Evolutionary conservation across 2,113 vertebrate species (phyloP), one percentile per base, ranked within the genome.

Genomic region (Crypturellus undulatus): DNA sequence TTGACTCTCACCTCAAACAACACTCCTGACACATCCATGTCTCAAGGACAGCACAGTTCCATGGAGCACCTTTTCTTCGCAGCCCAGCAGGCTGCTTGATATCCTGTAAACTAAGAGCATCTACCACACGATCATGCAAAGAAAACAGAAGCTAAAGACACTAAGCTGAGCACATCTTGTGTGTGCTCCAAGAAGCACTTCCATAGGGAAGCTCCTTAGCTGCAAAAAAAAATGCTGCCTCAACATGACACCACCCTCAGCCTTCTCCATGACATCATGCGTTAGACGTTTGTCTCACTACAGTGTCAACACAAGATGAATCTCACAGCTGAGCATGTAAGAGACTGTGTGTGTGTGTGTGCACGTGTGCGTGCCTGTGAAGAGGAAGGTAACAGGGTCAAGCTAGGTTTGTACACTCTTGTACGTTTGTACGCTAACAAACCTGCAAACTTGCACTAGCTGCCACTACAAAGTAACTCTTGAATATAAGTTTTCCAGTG

Each of bases 51-150:
- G 34, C 22, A 8, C 0, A 38, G 68, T 32, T 70, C 22, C 68
- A 73, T 0, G 3, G 6, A 1, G 1, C 1, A 38, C 38, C 42
- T 67, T 26, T 71, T 84, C 26, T 60, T 26, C 26, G 6, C 19
- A 38, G 43, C 51, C n/a, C 78, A 89, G 32, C 4, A 2, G 25
- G 34, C 40, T 79, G 71, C 43, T 43, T 58, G 58, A 51, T 20
- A 72, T 17, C n/a, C 67, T 38, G 22, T 12, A 32, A 7, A 1
- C 5, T 25, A 80, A 36, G 25, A 10, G 5, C 18, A 42, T 6
- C 24, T 12, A 43, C 25, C 45, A 60, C 32, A 84, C 47, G 28
- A 60, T 47, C 34, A 68, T 3, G 30, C 45, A 49, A 49, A 49
- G 22, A 49, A 49, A 22, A 9, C 49, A 49, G 25, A 65, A 60